A percentile compares a stretch with the other conserved stretches of the same genome.
phyloP scores from a whole-genome alignment of 2,113 vertebrate species.

The Trichechus manatus region DNA sequence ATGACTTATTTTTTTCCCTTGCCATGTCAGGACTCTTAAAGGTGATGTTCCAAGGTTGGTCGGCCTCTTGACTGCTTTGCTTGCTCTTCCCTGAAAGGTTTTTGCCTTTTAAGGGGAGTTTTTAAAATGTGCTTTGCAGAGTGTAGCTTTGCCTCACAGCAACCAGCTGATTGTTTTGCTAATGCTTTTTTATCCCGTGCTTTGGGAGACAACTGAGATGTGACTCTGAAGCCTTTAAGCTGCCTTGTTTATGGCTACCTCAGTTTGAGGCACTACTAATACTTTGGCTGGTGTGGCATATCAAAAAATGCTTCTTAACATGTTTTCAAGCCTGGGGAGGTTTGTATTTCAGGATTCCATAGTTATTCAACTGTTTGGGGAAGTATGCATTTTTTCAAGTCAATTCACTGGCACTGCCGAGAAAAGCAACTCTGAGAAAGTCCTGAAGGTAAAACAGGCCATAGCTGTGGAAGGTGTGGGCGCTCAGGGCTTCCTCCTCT shows the following conservation, averaged over 20 bases:
- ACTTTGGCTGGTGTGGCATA: conserved; percentile 71
- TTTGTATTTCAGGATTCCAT: not conserved
- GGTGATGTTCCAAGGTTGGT: conserved; percentile 78
- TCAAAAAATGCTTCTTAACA: conserved; percentile 51
- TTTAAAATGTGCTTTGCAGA: not conserved
- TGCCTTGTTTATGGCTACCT: not conserved
- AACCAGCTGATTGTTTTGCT: not conserved
- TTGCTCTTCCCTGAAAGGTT: not conserved
- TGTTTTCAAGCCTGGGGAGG: not conserved
- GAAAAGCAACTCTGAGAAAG: not conserved
- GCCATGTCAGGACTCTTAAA: conserved; percentile 77
- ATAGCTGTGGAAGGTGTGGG: not conserved
- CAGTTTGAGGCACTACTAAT: conserved; percentile 55
- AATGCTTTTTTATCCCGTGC: not conserved
- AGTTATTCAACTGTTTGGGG: not conserved
- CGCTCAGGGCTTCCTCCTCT: not conserved
- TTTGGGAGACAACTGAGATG: not conserved
- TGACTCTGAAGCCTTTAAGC: not conserved
- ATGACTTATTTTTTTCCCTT: conserved; percentile 28
- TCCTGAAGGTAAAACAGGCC: not conserved
- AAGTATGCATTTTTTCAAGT: not conserved
- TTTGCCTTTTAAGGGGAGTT: fast-evolving
- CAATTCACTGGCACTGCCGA: not conserved
- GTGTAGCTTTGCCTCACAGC: not conserved
- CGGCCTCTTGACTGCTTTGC: conserved; percentile 12